A percentile compares a stretch with the other conserved stretches of the same genome.
Evolutionary conservation across 2,113 vertebrate species (phyloP).

Genomic region (Petromus typicus): DNA sequence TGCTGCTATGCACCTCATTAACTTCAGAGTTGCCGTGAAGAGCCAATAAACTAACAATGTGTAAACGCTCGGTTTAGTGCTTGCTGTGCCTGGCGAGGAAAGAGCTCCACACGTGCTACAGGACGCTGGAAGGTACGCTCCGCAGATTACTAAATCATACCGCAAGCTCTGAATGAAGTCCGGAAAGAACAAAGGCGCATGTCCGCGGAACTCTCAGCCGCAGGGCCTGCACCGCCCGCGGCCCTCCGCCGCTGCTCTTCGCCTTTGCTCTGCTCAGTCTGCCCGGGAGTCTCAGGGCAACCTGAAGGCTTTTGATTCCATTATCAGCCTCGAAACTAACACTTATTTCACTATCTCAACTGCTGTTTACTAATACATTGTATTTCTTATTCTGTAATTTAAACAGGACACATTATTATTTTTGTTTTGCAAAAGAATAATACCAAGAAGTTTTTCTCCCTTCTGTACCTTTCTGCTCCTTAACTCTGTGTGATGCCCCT

Average conservation of each 20-base stretch:
- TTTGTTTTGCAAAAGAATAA: background rate
- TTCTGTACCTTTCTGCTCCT: background rate
- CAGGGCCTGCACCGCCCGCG: background rate
- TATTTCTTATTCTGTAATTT: background rate
- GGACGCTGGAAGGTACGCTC: background rate
- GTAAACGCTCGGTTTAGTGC: background rate
- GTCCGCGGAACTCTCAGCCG: background rate
- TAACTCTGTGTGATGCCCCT: background rate
- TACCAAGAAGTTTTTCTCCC: background rate
- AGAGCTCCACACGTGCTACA: background rate
- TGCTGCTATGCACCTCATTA: background rate
- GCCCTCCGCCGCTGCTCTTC: no score
- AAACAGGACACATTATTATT: conserved; percentile 9
- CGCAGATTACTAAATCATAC: background rate
- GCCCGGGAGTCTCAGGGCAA: background rate
- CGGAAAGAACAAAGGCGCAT: background rate
- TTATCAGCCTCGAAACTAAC: background rate
- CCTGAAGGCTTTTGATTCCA: background rate
- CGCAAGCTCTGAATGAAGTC: background rate
- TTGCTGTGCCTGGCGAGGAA: background rate
- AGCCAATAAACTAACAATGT: background rate
- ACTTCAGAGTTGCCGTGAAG: background rate
- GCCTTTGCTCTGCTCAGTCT: background rate
- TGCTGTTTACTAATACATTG: background rate
- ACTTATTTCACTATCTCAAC: background rate